Conservation (phyloP, 2,113 vertebrate species). For the Arenaria interpres region DNA sequence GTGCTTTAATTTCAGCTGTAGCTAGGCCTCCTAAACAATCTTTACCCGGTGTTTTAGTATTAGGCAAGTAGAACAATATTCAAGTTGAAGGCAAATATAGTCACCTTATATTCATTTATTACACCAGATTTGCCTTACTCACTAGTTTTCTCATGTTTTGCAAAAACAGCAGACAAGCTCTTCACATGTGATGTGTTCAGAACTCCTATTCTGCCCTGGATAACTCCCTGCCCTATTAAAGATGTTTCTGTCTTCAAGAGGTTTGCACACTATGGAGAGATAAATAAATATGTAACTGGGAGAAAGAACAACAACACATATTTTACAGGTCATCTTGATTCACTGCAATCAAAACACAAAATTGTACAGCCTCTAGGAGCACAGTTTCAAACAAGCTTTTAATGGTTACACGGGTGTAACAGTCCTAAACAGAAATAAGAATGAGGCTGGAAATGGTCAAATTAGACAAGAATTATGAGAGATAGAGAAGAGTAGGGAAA, state of each 20-base stretch:
- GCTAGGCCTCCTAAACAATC: not conserved
- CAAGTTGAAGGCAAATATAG: not conserved
- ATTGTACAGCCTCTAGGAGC: not conserved
- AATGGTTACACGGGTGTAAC: not conserved
- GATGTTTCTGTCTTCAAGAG: not conserved
- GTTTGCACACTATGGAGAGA: not conserved
- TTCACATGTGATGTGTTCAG: not conserved
- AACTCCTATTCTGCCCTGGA: not conserved
- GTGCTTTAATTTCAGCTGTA: slow-evolving; percentile 27
- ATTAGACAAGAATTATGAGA: not conserved
- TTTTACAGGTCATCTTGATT: not conserved
- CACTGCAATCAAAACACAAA: not conserved
- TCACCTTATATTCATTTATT: not conserved
- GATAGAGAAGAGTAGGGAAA: not conserved
- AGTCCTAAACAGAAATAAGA: not conserved
- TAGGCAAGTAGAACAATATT: not conserved
- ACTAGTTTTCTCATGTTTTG: not conserved
- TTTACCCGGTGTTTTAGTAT: not conserved
- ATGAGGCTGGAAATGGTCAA: not conserved
- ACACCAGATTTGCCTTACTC: not conserved
- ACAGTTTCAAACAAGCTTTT: not conserved
- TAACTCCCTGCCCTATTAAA: not conserved
- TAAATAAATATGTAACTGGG: not conserved
- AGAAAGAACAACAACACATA: not conserved
- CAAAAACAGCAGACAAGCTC: not conserved